Evolutionary conservation across 2,888 invertebrate genomes (phyloP), one percentile per base, ranked within the genome.

Genomic region (Rhamnusium bicolor): DNA sequence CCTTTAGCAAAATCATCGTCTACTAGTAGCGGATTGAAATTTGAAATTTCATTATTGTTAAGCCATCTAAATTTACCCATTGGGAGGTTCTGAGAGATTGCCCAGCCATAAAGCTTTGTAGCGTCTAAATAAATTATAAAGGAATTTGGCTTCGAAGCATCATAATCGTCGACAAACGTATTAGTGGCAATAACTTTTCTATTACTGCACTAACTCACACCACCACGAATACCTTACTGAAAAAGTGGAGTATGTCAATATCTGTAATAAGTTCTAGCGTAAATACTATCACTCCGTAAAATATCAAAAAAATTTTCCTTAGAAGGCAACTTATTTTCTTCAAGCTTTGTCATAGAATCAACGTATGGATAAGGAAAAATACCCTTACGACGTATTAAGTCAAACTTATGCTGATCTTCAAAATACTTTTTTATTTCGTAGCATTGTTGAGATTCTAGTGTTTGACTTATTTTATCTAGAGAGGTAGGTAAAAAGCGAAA

Each of bases 181-280:
- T 66, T 66, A 54, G 54, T 56, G 4, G 61, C 27, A 18, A 32
- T 53, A 40, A 56, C 14, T 47, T 58, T 63, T 24, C 63, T 27
- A 6, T 65, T 53, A 8, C 14, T 21, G 16, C 63, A 69, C 58
- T 62, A 47, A 49, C 72, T 72, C 4, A 72, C 54, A 32, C 56
- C 61, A 16, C 53, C 72, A 0, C 68, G 47, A 46, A 72, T 61
- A 62, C 72, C 63, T 21, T 68, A 69, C 32, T 62, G 56, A 32
- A 62, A 63, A 63, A 63, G 40, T 68, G 56, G n/a, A 83, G 16
- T 83, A 84, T 85, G 69, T 84, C 81, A 10, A 84, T 75, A 69
- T 87, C 84, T 1, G 81, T 83, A 18, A 86, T 66, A 2, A 87
- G 66, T 63, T 85, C 82, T 18, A 86, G 53, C 60, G 84, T 66